These are phyloP conservation scores for Phenganax marumi DNA, from an alignment of 92 coral and sea anemone species.

Conservation along the genomic window DNA sequence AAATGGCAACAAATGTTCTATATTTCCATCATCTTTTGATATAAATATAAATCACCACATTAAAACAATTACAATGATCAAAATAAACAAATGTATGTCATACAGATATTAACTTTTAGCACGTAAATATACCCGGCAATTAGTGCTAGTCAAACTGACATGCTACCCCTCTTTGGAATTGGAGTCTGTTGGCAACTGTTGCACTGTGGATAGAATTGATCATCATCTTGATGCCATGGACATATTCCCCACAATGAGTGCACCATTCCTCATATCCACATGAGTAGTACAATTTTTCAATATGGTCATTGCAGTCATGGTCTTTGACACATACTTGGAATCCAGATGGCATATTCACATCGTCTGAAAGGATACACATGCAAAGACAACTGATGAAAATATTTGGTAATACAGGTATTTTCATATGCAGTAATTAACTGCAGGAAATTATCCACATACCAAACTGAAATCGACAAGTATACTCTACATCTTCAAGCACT, in stretches of 20 bases:
- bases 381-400: conserved; percentile 9
- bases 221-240: conserved; percentile 9
- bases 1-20: too few relatives aligned
- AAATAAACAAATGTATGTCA: neutral
- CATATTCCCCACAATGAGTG: conserved; percentile 21
- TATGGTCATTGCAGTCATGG: conserved; percentile 27
- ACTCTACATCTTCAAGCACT: conserved; percentile 41
- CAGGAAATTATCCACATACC: conserved; percentile 31
- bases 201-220: conserved; percentile 6
- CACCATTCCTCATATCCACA: conserved; percentile 24
- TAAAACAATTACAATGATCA: too few relatives aligned
- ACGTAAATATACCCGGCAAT: neutral
- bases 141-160: neutral
- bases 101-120: neutral
- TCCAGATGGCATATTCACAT: conserved; percentile 25
- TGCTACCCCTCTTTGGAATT: neutral
- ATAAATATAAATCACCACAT: too few relatives aligned
- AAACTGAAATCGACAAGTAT: conserved; percentile 51
- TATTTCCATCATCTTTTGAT: too few relatives aligned
- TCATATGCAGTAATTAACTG: conserved; percentile 23
- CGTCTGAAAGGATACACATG: conserved; percentile 12
- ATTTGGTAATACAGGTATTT: conserved; percentile 10
- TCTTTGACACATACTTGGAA: conserved; percentile 25
- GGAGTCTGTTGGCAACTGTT: neutral
- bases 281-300: conserved; percentile 23